A percentile compares a stretch with the other conserved stretches of the same genome.
These are phyloP conservation scores for Garra rufa DNA, from an alignment of 2,113 vertebrate species.

Conservation along the genomic window DNA sequence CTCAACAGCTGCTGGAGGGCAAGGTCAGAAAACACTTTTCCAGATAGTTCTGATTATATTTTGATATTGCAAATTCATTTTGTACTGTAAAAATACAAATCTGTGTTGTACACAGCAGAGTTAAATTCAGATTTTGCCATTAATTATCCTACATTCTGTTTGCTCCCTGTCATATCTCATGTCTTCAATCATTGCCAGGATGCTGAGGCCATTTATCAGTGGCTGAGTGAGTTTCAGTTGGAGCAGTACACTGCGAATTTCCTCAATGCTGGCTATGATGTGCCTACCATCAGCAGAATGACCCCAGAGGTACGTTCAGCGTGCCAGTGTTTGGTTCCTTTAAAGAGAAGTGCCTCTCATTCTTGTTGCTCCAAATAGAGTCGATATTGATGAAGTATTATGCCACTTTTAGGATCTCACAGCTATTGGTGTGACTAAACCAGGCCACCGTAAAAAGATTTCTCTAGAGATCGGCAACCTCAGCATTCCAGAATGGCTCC, in stretches of 20 bases:
- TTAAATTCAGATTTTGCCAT: too few relatives aligned
- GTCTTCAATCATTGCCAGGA: conserved; percentile 76
- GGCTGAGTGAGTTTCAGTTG: conserved; percentile 94
- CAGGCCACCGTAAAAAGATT: conserved; percentile 95
- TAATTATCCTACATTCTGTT: not conserved
- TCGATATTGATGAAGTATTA: not conserved
- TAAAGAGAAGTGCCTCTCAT: not conserved
- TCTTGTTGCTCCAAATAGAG: not conserved
- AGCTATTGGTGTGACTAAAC: conserved; percentile 94
- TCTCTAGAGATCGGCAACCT: conserved; percentile 91
- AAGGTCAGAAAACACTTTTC: conserved; percentile 76
- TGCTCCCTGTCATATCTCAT: not conserved
- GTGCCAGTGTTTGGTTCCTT: not conserved
- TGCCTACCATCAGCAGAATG: conserved; percentile 98
- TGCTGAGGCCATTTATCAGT: conserved; percentile 91
- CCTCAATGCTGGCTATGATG: conserved; percentile 88
- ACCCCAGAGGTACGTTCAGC: conserved; percentile 87
- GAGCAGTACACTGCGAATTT: conserved; percentile 90
- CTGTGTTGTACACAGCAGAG: too few relatives aligned
- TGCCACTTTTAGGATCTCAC: conserved; percentile 85
- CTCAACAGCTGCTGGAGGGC: conserved; percentile 88
- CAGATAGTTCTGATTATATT: not conserved
- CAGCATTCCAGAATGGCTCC: conserved; percentile 92
- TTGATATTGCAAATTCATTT: not conserved
- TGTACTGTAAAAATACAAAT: not conserved